Base-by-base conservation (phyloP, 1,140 invertebrate species). In the Drosophila pandora region DNA sequence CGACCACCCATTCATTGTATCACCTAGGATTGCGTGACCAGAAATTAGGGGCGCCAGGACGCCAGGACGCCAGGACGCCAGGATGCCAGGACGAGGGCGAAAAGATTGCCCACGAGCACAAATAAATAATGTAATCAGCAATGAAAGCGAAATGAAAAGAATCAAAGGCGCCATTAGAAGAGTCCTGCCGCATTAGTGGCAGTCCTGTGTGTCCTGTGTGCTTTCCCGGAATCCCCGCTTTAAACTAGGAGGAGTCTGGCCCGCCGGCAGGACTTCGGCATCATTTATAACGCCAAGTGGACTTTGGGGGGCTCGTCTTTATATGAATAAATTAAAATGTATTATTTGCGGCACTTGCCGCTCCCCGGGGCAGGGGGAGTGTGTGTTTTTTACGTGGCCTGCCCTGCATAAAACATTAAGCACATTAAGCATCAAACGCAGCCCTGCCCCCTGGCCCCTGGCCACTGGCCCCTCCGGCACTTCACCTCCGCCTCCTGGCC, bases 401-500 rank as follows among this genome's bases (percentile, higher is more conserved):
- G 39, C 65, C 58, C 71, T 67, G 75, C 73, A 81, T 81, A 82
- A 82, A 82, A 82, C 74, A 82, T 82, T 77, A 78, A 78, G 79
- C 79, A 78, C 76, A 82, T 69, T 69, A 69, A 39, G 63, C 32
- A 69, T 55, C 41, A 69, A 69, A 69, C 49, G 64, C 10, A 23
- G n/a, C 5, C 37, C 25, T 8, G 8, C 2, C 30, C 43, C 25
- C 60, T 23, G 50, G 32, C 61, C 53, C 39, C 37, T 13, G 7
- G 32, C 61, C 53, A 32, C 37, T 13, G 7, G 4, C n/a, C n/a
- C 28, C n/a, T 47, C 63, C 48, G 10, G 34, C 34, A 37, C 34
- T 37, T n/a, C 34, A n/a, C 34, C 34, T 37, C 34, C 10, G 12
- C 34, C 47, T 49, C 34, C 47, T 49, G 48, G 34, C 30, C 45